Base-by-base conservation (phyloP, 1,140 invertebrate genomes). In the Eubasilissa regina region DNA sequence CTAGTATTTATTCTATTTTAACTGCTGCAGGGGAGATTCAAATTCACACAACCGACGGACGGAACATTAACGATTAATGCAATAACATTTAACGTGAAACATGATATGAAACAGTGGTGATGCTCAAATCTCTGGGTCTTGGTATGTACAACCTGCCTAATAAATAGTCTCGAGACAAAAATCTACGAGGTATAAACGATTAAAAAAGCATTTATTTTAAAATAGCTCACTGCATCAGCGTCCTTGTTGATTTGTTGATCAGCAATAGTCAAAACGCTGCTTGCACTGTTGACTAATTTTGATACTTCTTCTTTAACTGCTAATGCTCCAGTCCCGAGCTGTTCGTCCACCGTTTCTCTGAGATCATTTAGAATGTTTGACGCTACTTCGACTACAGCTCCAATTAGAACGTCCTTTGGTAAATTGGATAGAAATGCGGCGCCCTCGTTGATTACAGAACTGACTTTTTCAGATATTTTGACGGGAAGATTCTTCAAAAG, bases 281-380 rank as follows among this genome's bases (percentile, higher is more conserved):
- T 70, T 9, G 66, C 66, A 17, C 48, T 70, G 10, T 70, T 70
- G 17, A 70, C 45, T 21, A 70, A 13, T 13, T 44, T 9, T 3
- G 48, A 43, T 0, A 70, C 66, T 8, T 70, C 66, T 0, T 47
- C 66, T 19, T 21, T 70, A 17, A 48, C 21, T 13, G 45, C 66
- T 17, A 3, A 43, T 3, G 66, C 44, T 1, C 66, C 66, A 0
- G n/a, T 45, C 19, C 48, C 21, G 3, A 70, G 17, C 17, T 70
- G 66, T 15, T 17, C 8, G 8, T n/a, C 45, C 15, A 70, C 17
- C 15, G 44, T 48, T 19, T 70, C 66, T 4, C 48, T 21, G 1
- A 70, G 44, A 17, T 70, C 15, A 21, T 70, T 70, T 8, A 70
- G 21, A 12, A 70, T 21, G 8, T 21, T 45, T 12, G 8, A 8